Conservation (phyloP, 92 coral and sea anemone species). For the Parazoanthus swiftii region DNA sequence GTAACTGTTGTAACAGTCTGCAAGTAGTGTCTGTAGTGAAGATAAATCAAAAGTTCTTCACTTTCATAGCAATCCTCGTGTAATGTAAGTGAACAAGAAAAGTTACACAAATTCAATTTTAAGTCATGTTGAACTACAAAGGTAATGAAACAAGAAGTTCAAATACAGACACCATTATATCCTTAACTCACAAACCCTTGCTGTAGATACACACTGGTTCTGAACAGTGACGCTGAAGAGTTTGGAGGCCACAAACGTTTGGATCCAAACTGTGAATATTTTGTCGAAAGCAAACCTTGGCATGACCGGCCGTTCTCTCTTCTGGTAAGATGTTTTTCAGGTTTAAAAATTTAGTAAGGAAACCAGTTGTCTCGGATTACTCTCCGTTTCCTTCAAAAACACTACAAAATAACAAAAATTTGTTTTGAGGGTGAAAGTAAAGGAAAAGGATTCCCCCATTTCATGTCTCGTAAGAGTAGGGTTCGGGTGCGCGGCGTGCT, state of each 20-base stretch:
- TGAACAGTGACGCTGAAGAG: slow-evolving; percentile 79
- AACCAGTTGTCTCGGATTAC: not conserved
- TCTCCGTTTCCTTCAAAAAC: not conserved
- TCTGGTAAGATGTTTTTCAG: slow-evolving; percentile 61
- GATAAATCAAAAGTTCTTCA: too few species aligned
- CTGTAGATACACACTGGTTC: slow-evolving; percentile 70
- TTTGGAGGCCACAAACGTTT: slow-evolving; percentile 96
- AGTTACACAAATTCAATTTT: too few species aligned
- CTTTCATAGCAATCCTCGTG: too few species aligned
- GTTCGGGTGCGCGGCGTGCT: not conserved
- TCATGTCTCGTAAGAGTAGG: not conserved
- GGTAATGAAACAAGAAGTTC: not conserved
- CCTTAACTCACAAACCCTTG: slow-evolving; percentile 45
- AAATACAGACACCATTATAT: not conserved
- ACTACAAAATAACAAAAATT: too few species aligned
- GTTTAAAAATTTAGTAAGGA: not conserved
- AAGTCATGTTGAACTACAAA: too few species aligned
- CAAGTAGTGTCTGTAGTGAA: too few species aligned
- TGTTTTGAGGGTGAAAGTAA: too few species aligned
- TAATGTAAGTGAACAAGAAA: too few species aligned
- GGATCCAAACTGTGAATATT: slow-evolving; percentile 76
- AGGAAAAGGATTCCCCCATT: too few species aligned
- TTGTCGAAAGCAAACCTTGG: slow-evolving; percentile 79
- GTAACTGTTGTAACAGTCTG: too few species aligned
- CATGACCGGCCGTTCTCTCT: slow-evolving; percentile 86